phyloP scores from a whole-genome alignment of 1,140 invertebrate species.

The Drosophila takahashii region DNA sequence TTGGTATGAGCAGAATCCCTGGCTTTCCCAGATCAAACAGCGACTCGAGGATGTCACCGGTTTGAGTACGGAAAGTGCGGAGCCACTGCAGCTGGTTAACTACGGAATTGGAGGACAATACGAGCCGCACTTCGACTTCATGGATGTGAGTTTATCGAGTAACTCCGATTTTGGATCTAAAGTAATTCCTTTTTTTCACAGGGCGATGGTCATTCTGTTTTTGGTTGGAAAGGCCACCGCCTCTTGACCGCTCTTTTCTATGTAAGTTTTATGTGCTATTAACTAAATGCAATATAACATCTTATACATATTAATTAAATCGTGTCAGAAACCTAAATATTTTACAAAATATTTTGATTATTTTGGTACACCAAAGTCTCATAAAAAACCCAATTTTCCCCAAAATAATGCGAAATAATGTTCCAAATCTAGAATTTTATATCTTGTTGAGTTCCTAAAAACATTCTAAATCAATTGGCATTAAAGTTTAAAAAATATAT shows the following conservation, averaged over 20 bases:
- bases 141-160: conserved; percentile 86
- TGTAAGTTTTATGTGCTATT: neutral
- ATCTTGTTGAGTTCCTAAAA: neutral
- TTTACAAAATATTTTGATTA: too few species aligned
- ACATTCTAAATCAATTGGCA: neutral
- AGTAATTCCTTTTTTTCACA: neutral
- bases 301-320: too few species aligned
- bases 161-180: neutral
- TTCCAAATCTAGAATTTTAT: too few species aligned
- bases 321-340: too few species aligned
- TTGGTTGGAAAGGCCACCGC: conserved; percentile 84
- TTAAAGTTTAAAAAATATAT: neutral
- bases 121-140: conserved; percentile 89
- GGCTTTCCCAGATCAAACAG: conserved; percentile 81
- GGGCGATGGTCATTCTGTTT: neutral
- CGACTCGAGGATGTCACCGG: conserved; percentile 91
- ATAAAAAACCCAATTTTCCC: too few species aligned
- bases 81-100: conserved; percentile 88
- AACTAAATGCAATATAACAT: neutral
- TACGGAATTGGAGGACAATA: conserved; percentile 91
- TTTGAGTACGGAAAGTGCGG: conserved; percentile 91
- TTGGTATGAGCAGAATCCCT: conserved; percentile 91
- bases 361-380: too few species aligned
- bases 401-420: neutral
- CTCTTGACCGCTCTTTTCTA: conserved; percentile 50